Evolutionary conservation across 2,797 vertebrate genomes (phyloP), one percentile per base, ranked within the genome.

Genomic region (Halcyon badia): DNA sequence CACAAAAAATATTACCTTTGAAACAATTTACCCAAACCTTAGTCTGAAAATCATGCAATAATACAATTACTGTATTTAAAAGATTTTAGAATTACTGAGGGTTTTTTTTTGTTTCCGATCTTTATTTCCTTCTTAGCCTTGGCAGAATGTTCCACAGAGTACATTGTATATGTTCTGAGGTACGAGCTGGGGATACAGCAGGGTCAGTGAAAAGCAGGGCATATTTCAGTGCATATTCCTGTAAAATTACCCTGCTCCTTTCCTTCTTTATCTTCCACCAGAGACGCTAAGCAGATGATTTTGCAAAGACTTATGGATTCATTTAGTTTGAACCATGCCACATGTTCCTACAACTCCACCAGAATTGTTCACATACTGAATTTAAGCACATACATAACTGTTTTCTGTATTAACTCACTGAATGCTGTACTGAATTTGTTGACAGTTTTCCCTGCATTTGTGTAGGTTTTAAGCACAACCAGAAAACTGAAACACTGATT

Each of bases 271-370:
- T 95, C 83, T 91, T 94, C 85, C 87, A 94, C 83, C 51, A 82
- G 95, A 94, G 94, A 88, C 8, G 0, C 58, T 89, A 95, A 95
- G 73, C 58, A 84, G 90, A 90, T 93, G 91, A 95, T 94, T 97
- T 91, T 84, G 89, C 70, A 82, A 95, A 97, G 93, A 95, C 73
- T 95, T 93, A 97, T 60, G 90, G 87, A 93, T 73, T 89, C 89
- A 91, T 96, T 96, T 94, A 94, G 66, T 94, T 79, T 95, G 95
- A 95, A 94, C 83, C 77, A 60, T 49, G 77, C 73, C 94, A 95
- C 87, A 84, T 93, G 83, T 91, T 97, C 80, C 85, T 89, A 42
- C 68, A 76, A 31, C 77, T 95, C 87, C 82, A 72, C 62, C 51
- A 37, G 56, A 96, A 96, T 73, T 91, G 80, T 60, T 94, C 83